Evolutionary conservation across 2,797 vertebrate genomes (phyloP), one percentile per base, ranked within the genome.

Genomic region (Threskiornis aethiopicus): DNA sequence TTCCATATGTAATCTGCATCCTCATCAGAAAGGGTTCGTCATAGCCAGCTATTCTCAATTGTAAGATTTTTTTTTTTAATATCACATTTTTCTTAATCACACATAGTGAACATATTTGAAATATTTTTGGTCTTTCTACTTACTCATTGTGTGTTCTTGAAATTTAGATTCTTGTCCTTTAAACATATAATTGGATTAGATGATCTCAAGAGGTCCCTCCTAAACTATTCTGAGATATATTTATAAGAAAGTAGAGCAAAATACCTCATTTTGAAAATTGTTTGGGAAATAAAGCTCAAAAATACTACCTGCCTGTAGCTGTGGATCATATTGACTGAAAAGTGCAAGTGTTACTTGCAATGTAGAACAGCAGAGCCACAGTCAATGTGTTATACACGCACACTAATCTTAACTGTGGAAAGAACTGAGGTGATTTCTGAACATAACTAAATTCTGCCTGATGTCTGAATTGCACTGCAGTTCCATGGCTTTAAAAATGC

Each of bases 71-170:
- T 55, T 18, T 39, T 62, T 10, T 83, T 33, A 65, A 37, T 26
- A 39, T 6, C 28, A 44, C 2, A 3, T 37, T 29, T 55, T 67
- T 83, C 21, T 80, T 75, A 55, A 6, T 33, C 16, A 41, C 5
- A 42, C 0, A 0, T 15, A 71, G 9, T 19, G 2, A 87, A 64
- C 8, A 66, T n/a, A 12, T 37, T 12, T 72, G 11, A 59, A 52
- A 64, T 26, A 52, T 35, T 87, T 86, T 91, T 83, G 3, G 5
- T 46, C 5, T 49, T 71, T 42, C 7, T 31, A 51, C 65, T 59
- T 77, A n/a, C 78, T 61, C 37, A 55, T 61, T 44, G 18, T 2
- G 3, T 29, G 4, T 15, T 91, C 41, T 57, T 81, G 26, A 31
- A 67, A 57, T 75, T 8, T 54, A 64, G 10, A 42, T 71, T 49